Evolutionary conservation across 1,140 invertebrate genomes (phyloP), one percentile per base, ranked within the genome.

Genomic region (Trichonephila clavata): DNA sequence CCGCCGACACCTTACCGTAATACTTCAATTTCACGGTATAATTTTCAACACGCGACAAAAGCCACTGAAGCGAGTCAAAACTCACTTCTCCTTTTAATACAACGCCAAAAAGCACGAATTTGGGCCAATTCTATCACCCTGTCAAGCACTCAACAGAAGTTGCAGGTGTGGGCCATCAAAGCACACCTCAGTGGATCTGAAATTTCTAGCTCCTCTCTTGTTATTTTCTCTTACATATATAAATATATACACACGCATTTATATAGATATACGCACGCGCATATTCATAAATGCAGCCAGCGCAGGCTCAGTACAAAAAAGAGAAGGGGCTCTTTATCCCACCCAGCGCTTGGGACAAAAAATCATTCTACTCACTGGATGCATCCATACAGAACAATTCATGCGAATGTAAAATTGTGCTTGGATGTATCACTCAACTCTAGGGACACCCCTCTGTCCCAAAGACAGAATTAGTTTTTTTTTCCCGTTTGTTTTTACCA

Each of bases 141-240:
- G 21, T 81, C 89, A 71, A 59, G 20, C 83, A 59, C 57, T 59
- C 50, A 16, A 7, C 81, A 65, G 39, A 68, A 61, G 90, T 84
- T 84, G 91, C 91, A 92, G 91, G 91, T 92, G 91, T 86, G 61
- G 61, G 81, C 59, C 81, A 92, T 92, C 91, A 92, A 68, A 10
- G 16, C 20, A 92, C 91, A 92, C 91, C 83, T 92, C 91, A 92
- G 61, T 77, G 83, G 27, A 24, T 77, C 57, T 43, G 27, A 91
- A 91, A 81, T 61, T 83, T 84, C 89, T 61, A 65, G 63, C 81
- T 86, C 71, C 91, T 61, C 50, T 92, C 83, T 68, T 83, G 89
- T 65, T 86, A 86, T 92, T 84, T 32, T 60, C 81, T 92, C 81
- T 84, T 43, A 84, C 71, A 27, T 60, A 90, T 81, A 80, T 32